Conservation (phyloP, 2,888 invertebrate genomes). For the Acanthopleura granulata region DNA sequence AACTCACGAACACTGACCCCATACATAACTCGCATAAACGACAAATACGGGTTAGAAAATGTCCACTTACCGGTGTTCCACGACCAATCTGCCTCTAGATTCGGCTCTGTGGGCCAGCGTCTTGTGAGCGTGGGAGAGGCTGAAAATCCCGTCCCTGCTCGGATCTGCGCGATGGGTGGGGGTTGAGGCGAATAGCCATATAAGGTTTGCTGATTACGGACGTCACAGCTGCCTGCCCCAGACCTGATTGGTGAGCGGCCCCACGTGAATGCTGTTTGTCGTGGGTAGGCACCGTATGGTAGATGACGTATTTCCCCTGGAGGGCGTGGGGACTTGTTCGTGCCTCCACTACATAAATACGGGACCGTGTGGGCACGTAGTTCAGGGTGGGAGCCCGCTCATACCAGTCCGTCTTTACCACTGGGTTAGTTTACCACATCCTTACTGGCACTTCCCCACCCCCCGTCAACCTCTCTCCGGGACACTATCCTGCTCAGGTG, state of each 20-base stretch:
- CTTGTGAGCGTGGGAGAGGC: slow-evolving; percentile 24
- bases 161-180: slow-evolving; percentile 47
- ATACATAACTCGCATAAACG: no score
- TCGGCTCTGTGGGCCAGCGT: no score
- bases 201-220: slow-evolving; percentile 43
- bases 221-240: slow-evolving; percentile 45
- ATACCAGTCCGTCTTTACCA: not conserved
- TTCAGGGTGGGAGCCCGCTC: slow-evolving; percentile 9
- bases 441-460: not conserved
- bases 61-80: no score
- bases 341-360: slow-evolving; percentile 18
- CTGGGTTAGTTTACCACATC: not conserved
- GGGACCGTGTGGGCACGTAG: not conserved
- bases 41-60: no score
- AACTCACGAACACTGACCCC: no score
- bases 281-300: slow-evolving; percentile 48
- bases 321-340: slow-evolving; percentile 37
- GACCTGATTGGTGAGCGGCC: slow-evolving; percentile 52
- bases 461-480: not conserved
- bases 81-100: no score
- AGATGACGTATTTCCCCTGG: slow-evolving; percentile 46
- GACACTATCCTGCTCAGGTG: not conserved
- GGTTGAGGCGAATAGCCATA: slow-evolving; percentile 49
- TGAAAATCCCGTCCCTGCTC: slow-evolving; percentile 45
- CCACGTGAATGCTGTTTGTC: slow-evolving; percentile 52